Base-by-base conservation (phyloP, 2,888 invertebrate species). In the Leptodirus hochenwartii region DNA sequence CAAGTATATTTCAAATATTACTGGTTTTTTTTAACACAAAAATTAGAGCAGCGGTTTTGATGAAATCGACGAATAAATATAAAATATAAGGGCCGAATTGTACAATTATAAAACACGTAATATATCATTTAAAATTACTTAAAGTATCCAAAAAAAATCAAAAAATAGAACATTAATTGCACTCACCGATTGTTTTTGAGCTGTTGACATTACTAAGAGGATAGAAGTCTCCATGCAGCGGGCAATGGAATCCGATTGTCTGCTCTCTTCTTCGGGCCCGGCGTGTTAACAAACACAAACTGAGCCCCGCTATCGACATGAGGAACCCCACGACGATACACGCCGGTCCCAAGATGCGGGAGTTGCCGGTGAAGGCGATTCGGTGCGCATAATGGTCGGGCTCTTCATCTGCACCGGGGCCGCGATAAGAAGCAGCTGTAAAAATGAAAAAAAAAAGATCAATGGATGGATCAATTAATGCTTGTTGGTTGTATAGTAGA, bases 191-290 rank as follows among this genome's bases (percentile, higher is more conserved):
- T 28, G 51, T 52, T 42, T 46, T 50, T 32, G 51, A 51, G 42
- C 52, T 51, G 34, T 62, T 67, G 34, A 69, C 65, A 14, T 75
- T 73, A 47, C 73, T 74, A 22, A 75, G 56, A 3, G 77, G 77
- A 48, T 75, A 78, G 53, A 78, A 78, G 54, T 77, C 77, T 4
- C 78, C 78, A 43, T 77, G 77, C 25, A 78, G 62, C 15, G 77
- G 77, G 51, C 78, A 78, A 52, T 76, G 76, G 57, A 76, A 78
- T 31, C 76, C 76, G 35, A 77, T 62, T 25, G 75, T 61, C 31
- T 74, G 66, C 43, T 74, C 72, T 22, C 69, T 59, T 30, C 65
- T 61, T 38, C 73, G 63, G 2, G 75, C 75, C 16, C 75, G 59
- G 29, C 71, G 60, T 49, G 73, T 73, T 40, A 77, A 51, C 43